Evolutionary conservation across 2,888 invertebrate species (phyloP), one percentile per base, ranked within the genome.

Genomic region (Byasa hedistus): DNA sequence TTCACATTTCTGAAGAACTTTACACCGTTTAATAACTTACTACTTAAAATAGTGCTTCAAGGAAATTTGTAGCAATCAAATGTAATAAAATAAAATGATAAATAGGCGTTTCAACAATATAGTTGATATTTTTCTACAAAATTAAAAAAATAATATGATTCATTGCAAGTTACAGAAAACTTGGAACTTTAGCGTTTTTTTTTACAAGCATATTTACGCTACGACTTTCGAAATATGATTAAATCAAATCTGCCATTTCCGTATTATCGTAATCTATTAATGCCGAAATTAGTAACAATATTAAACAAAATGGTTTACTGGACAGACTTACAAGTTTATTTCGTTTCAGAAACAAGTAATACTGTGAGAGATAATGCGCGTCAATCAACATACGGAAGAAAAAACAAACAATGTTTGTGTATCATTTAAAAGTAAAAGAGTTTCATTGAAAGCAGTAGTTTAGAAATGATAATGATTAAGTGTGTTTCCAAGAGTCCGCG

Each of bases 81-180:
- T 36, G 39, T 57, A 57, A 65, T 57, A 57, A 58, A 27, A 27
- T 27, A 27, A 27, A 27, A 56, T 44, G 23, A 48, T 54, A 60
- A 12, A 36, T 62, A 66, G 32, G 54, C n/a, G 17, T 56, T 24
- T n/a, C 2, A 57, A 36, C 1, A 10, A 8, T n/a, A n/a, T n/a
- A 32, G 7, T 32, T 10, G 0, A 10, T 32, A 32, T 32, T 61
- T 61, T 21, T 22, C 36, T 61, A 21, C 4, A 65, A 23, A 36
- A n/a, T 36, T 24, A 65, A 21, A n/a, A 39, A n/a, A 32, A 64
- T 48, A 48, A 44, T 36, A 64, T 19, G 23, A 44, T 51, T n/a
- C 23, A 19, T 24, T n/a, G 21, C 51, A 51, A 23, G 44, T 27
- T 2, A 63, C 10, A 48, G 23, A 21, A 15, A 39, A 2, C n/a